Base-by-base conservation (phyloP, 2,888 invertebrate genomes). In the Cylindroiulus punctatus region DNA sequence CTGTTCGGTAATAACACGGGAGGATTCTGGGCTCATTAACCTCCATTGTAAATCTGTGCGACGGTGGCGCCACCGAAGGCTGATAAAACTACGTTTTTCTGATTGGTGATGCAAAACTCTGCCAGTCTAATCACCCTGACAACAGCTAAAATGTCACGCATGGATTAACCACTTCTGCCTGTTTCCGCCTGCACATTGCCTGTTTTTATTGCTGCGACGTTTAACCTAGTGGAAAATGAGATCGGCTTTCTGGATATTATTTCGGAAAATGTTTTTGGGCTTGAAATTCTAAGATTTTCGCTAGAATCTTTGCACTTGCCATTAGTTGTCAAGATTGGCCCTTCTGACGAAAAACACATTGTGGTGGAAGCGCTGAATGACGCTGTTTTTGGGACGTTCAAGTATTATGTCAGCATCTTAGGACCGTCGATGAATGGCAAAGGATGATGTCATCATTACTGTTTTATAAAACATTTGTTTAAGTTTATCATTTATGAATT, bases 11-110 rank as follows among this genome's bases (percentile, higher is more conserved):
- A 76, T 76, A 76, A 76, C 30, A 10, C 76, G 5, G 8, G 12
- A 30, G 76, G 12, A 76, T 76, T 76, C 76, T 76, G 76, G 76
- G 76, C 76, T 76, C 76, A 76, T 76, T 76, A 76, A 76, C 76
- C 76, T 8, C 76, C 76, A 76, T 76, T 76, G 76, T 26, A 76
- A 76, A 76, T 76, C 76, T 22, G 14, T 0, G 76, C 14, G 30
- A 26, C 22, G 26, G 76, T 65, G 65, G 52, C 52, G 52, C n/a
- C 52, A 52, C 26, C 8, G 3, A 1, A 57, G 14, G 65, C 26
- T 76, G 76, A 76, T 76, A 76, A 76, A 76, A 76, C 30, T 76
- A 76, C 76, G 4, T 30, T 76, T 30, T 76, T 26, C 76, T 76
- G 76, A 76, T 76, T 76, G 76, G 76, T 76, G 76, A 76, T 76